Percentiles rank a stretch among this genome's conserved stretches.
Conservation (phyloP, 2,113 vertebrate species). For the Nanorana parkeri region DNA sequence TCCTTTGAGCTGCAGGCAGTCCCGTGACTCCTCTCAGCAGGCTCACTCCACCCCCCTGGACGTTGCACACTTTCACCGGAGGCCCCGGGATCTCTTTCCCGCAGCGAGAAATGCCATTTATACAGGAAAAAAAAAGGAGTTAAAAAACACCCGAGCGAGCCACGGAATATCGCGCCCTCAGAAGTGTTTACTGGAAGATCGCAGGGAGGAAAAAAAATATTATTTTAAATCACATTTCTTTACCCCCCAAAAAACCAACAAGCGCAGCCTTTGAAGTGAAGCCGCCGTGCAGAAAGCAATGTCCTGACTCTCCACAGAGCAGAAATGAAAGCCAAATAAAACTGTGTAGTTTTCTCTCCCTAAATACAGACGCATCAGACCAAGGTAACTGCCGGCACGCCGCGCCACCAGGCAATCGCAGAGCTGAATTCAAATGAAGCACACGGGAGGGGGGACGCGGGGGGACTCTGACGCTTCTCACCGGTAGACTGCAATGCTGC, state of each 20-base stretch:
- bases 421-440: slow-evolving; percentile 24
- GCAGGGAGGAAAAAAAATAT: not conserved
- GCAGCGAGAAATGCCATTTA: too few relatives aligned
- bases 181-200: not conserved
- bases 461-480: not conserved
- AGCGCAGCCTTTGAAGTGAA: slow-evolving; percentile 9
- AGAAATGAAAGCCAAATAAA: slow-evolving; percentile 47
- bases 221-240: slow-evolving; percentile 2
- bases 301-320: slow-evolving; percentile 10
- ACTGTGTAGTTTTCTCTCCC: slow-evolving; percentile 36
- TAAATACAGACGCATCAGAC: slow-evolving; percentile 37
- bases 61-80: too few relatives aligned
- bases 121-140: too few relatives aligned
- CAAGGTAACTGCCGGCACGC: slow-evolving; percentile 8
- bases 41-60: too few relatives aligned
- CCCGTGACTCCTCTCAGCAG: too few relatives aligned
- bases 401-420: not conserved
- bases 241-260: slow-evolving; percentile 33
- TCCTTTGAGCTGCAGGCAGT: too few relatives aligned
- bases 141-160: too few relatives aligned
- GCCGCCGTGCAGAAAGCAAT: slow-evolving; percentile 16
- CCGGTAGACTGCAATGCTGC: not conserved
- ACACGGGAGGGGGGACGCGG: not conserved
- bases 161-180: too few relatives aligned
- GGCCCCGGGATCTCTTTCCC: too few relatives aligned